Evolutionary conservation across 2,113 vertebrate species (phyloP).

Genomic region (Circaetus gallicus): DNA sequence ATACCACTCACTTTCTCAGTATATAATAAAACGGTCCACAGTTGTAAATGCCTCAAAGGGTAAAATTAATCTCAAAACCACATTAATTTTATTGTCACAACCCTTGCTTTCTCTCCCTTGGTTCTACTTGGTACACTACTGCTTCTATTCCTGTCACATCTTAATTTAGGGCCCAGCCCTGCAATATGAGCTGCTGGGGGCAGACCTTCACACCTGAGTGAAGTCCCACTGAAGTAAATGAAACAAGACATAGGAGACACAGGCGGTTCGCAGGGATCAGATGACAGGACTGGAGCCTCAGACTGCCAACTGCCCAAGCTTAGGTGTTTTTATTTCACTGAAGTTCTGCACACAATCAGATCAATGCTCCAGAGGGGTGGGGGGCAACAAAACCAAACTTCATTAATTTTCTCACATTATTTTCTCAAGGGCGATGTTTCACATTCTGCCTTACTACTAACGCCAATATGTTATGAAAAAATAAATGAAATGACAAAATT

Average conservation of each 20-base stretch:
- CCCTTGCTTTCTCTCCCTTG: neutral
- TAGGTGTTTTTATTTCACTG: accelerated
- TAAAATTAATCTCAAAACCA: neutral
- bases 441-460: neutral
- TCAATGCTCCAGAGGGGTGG: neutral
- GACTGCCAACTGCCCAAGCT: neutral
- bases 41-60: neutral
- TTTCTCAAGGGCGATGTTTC: neutral
- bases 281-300: neutral
- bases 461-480: neutral
- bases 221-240: neutral
- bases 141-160: neutral
- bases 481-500: neutral
- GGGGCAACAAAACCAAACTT: neutral
- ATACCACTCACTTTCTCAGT: neutral
- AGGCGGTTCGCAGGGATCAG: neutral
- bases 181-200: neutral
- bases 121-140: neutral
- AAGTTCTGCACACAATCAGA: neutral
- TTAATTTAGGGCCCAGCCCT: neutral
- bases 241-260: neutral
- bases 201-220: neutral
- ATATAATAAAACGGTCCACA: neutral
- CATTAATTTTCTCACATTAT: neutral
- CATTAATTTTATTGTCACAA: neutral